Conservation (phyloP, 2,797 vertebrate genomes). For the Heterohyrax brucei region DNA sequence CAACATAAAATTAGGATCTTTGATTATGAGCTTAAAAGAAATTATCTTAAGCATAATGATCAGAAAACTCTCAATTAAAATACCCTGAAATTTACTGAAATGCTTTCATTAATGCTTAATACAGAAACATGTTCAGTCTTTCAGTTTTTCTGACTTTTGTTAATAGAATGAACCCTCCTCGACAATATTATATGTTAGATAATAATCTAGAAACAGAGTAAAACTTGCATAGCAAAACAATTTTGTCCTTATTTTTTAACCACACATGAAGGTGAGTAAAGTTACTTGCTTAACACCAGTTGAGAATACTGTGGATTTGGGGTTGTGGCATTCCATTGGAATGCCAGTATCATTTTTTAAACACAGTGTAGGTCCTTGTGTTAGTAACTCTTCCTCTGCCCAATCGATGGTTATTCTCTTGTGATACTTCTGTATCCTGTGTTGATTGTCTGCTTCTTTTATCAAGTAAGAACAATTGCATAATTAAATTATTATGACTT, state of each 20-base stretch:
- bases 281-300: neutral
- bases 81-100: neutral
- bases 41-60: neutral
- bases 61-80: constrained; percentile 52
- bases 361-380: neutral
- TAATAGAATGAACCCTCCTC: neutral
- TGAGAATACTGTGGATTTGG: neutral
- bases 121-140: neutral
- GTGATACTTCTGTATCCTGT: neutral
- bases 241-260: constrained; percentile 21
- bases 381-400: neutral
- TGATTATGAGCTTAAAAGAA: neutral
- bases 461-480: constrained; percentile 5
- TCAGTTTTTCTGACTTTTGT: constrained; percentile 53
- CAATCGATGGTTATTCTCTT: neutral
- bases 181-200: neutral
- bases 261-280: neutral
- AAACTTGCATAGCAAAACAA: neutral
- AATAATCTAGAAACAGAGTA: constrained; percentile 16
- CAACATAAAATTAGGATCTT: neutral
- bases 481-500: constrained; percentile 37
- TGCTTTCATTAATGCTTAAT: constrained; percentile 9
- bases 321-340: neutral
- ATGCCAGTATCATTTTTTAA: neutral
- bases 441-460: neutral